Percentiles rank a stretch among this genome's conserved stretches.
Conservation (phyloP, 2,888 invertebrate genomes). For the Sinotaia quadrata region DNA sequence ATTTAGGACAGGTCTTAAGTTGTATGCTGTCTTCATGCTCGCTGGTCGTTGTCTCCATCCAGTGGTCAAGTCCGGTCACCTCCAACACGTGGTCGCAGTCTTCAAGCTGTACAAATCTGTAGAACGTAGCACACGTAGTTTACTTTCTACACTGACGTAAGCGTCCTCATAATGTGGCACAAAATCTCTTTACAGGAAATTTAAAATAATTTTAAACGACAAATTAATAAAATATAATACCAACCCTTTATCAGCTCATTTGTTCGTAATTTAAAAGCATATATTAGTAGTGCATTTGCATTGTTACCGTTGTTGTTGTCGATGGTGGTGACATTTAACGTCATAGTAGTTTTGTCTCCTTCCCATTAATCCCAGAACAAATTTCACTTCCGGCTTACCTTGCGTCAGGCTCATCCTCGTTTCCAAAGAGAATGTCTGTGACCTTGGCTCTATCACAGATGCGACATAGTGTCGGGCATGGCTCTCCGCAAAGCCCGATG, state of each 20-base stretch:
- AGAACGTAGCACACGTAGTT: too few species aligned
- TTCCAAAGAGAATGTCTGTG: conserved; percentile 70
- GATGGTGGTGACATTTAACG: too few species aligned
- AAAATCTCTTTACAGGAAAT: too few species aligned
- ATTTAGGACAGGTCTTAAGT: conserved; percentile 75
- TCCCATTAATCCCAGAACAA: not conserved
- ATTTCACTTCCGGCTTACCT: not conserved
- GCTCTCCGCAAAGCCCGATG: conserved; percentile 83
- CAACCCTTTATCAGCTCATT: too few species aligned
- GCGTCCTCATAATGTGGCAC: too few species aligned
- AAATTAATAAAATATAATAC: too few species aligned
- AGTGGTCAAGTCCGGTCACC: conserved; percentile 66
- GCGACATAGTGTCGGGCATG: conserved; percentile 78
- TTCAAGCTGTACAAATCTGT: conserved; percentile 60
- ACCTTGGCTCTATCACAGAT: conserved; percentile 73
- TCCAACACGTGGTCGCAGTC: conserved; percentile 71
- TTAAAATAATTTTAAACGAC: too few species aligned
- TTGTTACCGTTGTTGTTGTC: too few species aligned
- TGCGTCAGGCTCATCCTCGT: conserved; percentile 75
- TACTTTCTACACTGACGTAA: too few species aligned
- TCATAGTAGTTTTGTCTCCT: not conserved
- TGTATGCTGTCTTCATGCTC: conserved; percentile 30
- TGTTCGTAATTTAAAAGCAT: too few species aligned
- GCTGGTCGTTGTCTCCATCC: conserved; percentile 73
- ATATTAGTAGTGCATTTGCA: too few species aligned